Evolutionary conservation across 2,797 vertebrate genomes (phyloP), one percentile per base, ranked within the genome.

Genomic region (Sebastes taczanowskii): DNA sequence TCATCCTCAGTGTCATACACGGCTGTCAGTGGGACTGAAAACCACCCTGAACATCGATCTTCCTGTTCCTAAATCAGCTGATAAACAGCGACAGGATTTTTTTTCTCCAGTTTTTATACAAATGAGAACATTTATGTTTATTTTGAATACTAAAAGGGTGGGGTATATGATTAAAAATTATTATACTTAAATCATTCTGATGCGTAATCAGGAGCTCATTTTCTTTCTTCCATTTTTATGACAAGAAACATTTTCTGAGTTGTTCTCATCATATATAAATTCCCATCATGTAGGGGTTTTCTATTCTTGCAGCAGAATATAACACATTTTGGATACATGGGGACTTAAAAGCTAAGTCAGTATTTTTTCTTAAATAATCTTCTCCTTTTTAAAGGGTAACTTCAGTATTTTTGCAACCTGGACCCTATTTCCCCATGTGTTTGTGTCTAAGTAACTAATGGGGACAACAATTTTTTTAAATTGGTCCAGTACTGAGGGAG

Each of bases 401-500:
- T 18, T 46, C 3, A 0, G 42, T 46, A 46, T 0, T 18, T 46
- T 46, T 46, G 23, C 16, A 46, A 46, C 42, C 14, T 46, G 42
- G 16, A 46, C 16, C 42, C 16, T 18, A 0, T 46, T 46, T 46
- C 18, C 42, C 42, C 42, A 42, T 16, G 38, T 42, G 38, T 42
- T 42, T 42, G 38, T 42, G 14, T 42, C 38, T 0, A 46, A 18
- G 42, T 46, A 3, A 18, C 42, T 46, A 46, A 46, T 46, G 3
- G 42, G 42, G 16, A 46, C 42, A 46, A 46, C 42, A 18, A 2
- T 38, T 46, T 46, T 46, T 46, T 18, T 7, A 46, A 46, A 46
- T 0, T 46, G 42, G 14, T 46, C 42, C 42, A 46, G 42, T 18
- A 46, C 0, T 46, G 42, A 46, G 3, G 14, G 42, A 18, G 1